These are phyloP conservation scores for Ochotona princeps DNA, from an alignment of 2,113 vertebrate genomes.

Conservation along the genomic window DNA sequence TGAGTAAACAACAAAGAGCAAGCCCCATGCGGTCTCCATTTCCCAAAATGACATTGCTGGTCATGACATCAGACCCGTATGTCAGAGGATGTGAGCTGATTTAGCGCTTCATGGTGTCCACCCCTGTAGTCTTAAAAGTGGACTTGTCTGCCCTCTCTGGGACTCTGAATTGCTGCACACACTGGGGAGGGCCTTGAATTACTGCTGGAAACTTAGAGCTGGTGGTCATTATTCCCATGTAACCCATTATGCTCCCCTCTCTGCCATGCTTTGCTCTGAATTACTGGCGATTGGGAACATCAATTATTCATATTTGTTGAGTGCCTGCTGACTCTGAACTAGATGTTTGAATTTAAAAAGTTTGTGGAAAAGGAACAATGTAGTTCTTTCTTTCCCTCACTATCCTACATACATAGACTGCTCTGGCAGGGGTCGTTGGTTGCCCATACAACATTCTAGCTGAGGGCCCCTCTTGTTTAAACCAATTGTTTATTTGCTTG, in stretches of 20 bases:
- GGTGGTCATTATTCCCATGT: constrained; percentile 36
- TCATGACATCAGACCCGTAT: not conserved
- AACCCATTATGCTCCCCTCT: not conserved
- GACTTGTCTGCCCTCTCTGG: not conserved
- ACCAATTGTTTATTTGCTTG: not conserved
- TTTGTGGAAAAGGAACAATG: constrained; percentile 16
- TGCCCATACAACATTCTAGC: not conserved
- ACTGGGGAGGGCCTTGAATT: constrained; percentile 42
- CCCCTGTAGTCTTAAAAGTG: not conserved
- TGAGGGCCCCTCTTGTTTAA: not conserved
- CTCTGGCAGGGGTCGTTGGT: not conserved
- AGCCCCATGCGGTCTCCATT: not conserved
- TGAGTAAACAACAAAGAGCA: constrained; percentile 21
- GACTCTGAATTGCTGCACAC: not conserved
- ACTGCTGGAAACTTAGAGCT: constrained; percentile 32
- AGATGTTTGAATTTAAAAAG: constrained; percentile 53
- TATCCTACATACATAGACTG: not conserved
- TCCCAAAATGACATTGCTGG: constrained; percentile 9
- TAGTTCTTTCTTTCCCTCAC: not conserved
- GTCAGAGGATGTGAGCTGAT: not conserved
- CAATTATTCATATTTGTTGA: constrained; percentile 74
- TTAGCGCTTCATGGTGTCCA: constrained; percentile 9
- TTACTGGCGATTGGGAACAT: constrained; percentile 66
- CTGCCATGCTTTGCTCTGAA: constrained; percentile 66
- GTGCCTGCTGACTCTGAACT: constrained; percentile 54